phyloP scores from a whole-genome alignment of 2,888 invertebrate species.

The Pristionchus japonicus region DNA sequence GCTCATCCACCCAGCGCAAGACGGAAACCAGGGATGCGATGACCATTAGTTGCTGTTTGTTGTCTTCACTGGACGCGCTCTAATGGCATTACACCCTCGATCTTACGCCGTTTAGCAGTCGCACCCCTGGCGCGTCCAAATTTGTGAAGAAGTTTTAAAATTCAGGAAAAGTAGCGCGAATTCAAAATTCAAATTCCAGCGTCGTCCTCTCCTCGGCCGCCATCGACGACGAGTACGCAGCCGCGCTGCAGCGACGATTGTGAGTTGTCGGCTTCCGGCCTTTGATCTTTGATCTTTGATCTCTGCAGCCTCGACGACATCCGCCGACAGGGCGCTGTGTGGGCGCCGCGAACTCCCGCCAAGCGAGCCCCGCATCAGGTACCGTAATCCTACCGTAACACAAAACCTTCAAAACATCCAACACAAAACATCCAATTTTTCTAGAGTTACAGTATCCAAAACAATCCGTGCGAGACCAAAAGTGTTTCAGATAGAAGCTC shows the following conservation, averaged over 20 bases:
- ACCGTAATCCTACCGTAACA: not conserved
- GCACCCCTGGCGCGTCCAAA: not conserved
- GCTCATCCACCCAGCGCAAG: not conserved
- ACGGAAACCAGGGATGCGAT: not conserved
- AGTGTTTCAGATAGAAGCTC: slow-evolving; percentile 57
- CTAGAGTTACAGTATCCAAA: not conserved
- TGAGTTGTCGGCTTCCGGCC: not conserved
- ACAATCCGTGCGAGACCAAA: slow-evolving; percentile 8
- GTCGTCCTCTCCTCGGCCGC: not conserved
- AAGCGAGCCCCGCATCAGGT: slow-evolving; percentile 50
- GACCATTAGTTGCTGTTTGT: not conserved
- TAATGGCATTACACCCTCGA: not conserved
- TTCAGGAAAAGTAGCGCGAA: not conserved
- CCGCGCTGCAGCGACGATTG: slow-evolving; percentile 38
- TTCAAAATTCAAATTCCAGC: not conserved
- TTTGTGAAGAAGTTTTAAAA: not conserved
- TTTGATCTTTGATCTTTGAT: not conserved
- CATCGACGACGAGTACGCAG: slow-evolving; percentile 32
- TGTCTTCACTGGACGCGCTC: not conserved
- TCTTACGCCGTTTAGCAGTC: not conserved
- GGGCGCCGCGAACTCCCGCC: slow-evolving; percentile 28
- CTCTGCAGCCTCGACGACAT: slow-evolving; percentile 23
- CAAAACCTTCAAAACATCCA: too few relatives aligned
- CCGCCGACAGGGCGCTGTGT: slow-evolving; percentile 28
- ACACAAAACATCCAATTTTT: too few relatives aligned